phyloP scores from a whole-genome alignment of 2,113 vertebrate species.

The Columba janthina region DNA sequence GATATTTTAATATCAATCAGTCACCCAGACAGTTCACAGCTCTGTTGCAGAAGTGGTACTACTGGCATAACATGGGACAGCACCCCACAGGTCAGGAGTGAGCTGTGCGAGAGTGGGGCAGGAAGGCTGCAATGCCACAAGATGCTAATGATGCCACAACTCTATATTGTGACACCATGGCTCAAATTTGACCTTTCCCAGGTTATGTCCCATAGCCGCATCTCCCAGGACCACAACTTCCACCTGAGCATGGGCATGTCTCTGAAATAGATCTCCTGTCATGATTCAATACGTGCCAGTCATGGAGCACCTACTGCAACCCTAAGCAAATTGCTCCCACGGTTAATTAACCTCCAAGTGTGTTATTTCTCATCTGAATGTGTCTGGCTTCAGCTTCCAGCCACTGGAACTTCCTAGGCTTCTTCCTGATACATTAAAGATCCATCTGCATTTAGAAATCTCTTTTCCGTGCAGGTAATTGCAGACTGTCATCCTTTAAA shows the following conservation, averaged over 20 bases:
- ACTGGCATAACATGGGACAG: neutral
- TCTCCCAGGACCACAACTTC: neutral
- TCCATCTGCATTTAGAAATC: neutral
- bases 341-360: constrained; percentile 27
- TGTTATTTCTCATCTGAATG: constrained; percentile 33
- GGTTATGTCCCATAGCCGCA: neutral
- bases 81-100: neutral
- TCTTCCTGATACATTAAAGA: neutral
- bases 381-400: constrained; percentile 2
- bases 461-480: neutral
- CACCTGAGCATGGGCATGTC: neutral
- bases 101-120: neutral
- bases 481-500: neutral
- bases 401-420: neutral
- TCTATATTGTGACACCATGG: neutral
- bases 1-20: neutral
- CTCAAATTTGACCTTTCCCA: neutral
- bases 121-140: neutral
- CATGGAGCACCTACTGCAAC: neutral
- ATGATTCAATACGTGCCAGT: neutral
- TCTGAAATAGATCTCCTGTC: neutral
- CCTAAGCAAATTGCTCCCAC: constrained; percentile 11
- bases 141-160: neutral
- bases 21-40: neutral
- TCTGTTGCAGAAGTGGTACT: neutral